These are phyloP conservation scores for Cryptoblepharus egeriae DNA, from an alignment of 2,797 vertebrate genomes.

Conservation along the genomic window DNA sequence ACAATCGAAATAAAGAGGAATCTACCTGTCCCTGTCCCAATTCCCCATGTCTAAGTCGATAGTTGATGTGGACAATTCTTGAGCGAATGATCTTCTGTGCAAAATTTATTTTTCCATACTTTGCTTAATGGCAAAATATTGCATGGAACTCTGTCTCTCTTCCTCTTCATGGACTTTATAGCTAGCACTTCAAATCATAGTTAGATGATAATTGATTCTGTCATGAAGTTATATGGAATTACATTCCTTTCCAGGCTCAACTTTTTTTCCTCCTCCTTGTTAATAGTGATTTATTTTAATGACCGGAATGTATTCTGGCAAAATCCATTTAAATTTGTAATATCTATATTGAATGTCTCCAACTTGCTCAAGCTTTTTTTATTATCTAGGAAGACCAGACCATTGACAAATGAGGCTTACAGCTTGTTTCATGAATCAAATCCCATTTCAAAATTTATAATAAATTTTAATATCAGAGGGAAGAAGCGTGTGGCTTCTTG, in stretches of 20 bases:
- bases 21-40: background rate
- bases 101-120: slow-evolving; percentile 45
- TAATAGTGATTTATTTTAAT: slow-evolving; percentile 79
- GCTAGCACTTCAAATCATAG: slow-evolving; percentile 50
- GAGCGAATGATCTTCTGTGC: slow-evolving; percentile 33
- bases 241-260: slow-evolving; percentile 66
- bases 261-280: slow-evolving; percentile 56
- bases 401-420: slow-evolving; percentile 66
- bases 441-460: slow-evolving; percentile 54
- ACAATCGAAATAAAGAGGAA: background rate
- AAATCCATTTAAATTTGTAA: slow-evolving; percentile 77
- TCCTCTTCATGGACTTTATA: background rate
- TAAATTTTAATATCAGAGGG: slow-evolving; percentile 47
- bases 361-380: slow-evolving; percentile 62
- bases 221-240: slow-evolving; percentile 72
- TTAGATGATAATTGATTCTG: slow-evolving; percentile 74
- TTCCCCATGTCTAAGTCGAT: slow-evolving; percentile 18
- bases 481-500: slow-evolving; percentile 32
- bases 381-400: slow-evolving; percentile 53
- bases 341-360: slow-evolving; percentile 76
- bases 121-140: slow-evolving; percentile 56
- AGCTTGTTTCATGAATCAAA: slow-evolving; percentile 61
- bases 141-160: slow-evolving; percentile 37
- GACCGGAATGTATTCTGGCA: slow-evolving; percentile 70
- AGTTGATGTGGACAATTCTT: slow-evolving; percentile 26